A percentile compares a stretch with the other conserved stretches of the same genome.
phyloP scores from a whole-genome alignment of 1,140 invertebrate genomes.

The Akabosia matsudoensis region DNA sequence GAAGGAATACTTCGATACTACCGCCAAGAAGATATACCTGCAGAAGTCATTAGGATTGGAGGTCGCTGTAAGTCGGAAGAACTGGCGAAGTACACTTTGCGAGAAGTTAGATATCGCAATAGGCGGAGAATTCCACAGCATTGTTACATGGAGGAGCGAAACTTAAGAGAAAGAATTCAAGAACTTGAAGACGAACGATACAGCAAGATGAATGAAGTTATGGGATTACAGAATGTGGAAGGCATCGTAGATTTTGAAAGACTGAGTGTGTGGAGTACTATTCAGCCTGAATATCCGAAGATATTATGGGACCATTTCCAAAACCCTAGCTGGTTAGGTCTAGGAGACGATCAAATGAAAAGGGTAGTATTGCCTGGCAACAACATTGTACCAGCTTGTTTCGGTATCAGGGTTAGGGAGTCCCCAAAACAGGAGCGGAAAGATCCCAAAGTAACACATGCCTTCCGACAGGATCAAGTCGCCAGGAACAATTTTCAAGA shows the following conservation, averaged over 20 bases:
- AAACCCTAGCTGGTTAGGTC: background rate
- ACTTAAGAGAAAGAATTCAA: background rate
- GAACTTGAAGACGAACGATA: background rate
- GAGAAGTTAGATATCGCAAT: background rate
- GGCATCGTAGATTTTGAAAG: conserved; percentile 24
- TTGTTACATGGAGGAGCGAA: background rate
- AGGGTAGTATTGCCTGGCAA: background rate
- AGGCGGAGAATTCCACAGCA: background rate
- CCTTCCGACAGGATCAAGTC: too few species aligned
- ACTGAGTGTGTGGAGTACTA: background rate
- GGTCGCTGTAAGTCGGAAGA: conserved; percentile 63
- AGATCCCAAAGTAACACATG: background rate
- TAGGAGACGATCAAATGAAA: background rate
- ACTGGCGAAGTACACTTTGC: conserved; percentile 54
- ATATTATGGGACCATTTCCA: conserved; percentile 4
- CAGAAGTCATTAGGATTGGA: conserved; percentile 67
- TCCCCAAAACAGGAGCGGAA: background rate
- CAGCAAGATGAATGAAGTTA: background rate
- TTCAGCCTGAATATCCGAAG: background rate
- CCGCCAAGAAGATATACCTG: conserved; percentile 50
- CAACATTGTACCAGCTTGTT: background rate
- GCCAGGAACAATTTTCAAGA: conserved; percentile 15
- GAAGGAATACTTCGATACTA: conserved; percentile 53
- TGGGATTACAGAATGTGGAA: background rate
- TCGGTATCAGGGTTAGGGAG: background rate